Conservation (phyloP, 2,113 vertebrate genomes). For the Scopus umbretta region DNA sequence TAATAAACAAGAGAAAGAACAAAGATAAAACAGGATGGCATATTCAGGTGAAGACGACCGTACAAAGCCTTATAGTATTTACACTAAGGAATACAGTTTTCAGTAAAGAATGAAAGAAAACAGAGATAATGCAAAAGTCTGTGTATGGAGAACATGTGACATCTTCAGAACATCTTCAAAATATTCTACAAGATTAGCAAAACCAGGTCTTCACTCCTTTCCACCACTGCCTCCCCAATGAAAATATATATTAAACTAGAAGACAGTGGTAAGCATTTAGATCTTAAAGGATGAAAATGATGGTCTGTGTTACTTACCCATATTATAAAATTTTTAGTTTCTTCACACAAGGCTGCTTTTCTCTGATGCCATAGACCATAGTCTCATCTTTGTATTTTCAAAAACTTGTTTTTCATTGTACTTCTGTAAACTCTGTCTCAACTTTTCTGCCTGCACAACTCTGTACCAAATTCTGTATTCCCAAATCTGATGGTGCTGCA, state of each 20-base stretch:
- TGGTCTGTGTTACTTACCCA: not conserved
- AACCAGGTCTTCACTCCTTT: not conserved
- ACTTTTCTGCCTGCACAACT: not conserved
- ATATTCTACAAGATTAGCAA: not conserved
- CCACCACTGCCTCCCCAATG: not conserved
- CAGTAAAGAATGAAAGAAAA: not conserved
- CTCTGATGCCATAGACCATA: not conserved
- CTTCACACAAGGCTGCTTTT: not conserved
- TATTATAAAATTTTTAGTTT: not conserved
- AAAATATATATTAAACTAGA: not conserved
- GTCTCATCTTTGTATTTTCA: not conserved
- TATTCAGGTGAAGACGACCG: not conserved
- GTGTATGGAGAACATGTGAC: not conserved
- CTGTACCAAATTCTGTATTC: not conserved
- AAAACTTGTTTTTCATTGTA: not conserved
- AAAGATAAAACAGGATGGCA: constrained; percentile 23
- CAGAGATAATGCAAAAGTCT: not conserved
- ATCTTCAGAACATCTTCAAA: constrained; percentile 12
- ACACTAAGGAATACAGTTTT: constrained; percentile 5
- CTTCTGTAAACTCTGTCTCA: not conserved
- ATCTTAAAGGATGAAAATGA: not conserved
- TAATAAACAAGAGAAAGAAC: constrained; percentile 27
- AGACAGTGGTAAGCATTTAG: not conserved
- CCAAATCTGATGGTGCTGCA: not conserved
- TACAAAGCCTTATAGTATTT: not conserved